Conservation (phyloP, 2,888 invertebrate genomes). For the Phoenoteleia sp. region DNA sequence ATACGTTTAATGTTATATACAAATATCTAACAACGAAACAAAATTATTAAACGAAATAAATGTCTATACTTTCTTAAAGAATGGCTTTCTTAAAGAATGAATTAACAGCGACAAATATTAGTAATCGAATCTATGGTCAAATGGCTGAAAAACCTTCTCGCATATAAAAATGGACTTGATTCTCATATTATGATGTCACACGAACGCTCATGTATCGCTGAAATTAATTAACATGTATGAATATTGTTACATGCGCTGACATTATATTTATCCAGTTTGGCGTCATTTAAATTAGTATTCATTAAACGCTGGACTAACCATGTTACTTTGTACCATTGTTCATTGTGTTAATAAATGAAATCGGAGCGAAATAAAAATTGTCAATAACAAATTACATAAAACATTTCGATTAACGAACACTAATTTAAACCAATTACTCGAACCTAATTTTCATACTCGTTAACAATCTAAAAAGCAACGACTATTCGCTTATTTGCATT, state of each 20-base stretch:
- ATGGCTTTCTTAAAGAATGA: no score
- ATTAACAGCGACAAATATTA: no score
- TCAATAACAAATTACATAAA: no score
- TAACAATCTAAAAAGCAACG: no score
- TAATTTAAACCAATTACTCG: neutral
- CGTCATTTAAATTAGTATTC: conserved; percentile 6
- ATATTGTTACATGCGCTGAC: conserved; percentile 14
- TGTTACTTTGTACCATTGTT: conserved; percentile 14
- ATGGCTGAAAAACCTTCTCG: neutral
- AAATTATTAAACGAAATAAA: no score
- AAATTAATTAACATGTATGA: conserved; percentile 26
- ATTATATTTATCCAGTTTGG: conserved; percentile 19
- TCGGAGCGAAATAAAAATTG: no score
- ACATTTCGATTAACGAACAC: conserved; percentile 17
- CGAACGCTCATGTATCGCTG: conserved; percentile 29
- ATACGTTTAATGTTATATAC: no score
- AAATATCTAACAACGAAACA: no score
- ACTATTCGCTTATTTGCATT: no score
- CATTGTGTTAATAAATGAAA: no score
- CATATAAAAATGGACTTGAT: conserved; percentile 12
- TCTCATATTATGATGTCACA: conserved; percentile 13
- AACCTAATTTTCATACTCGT: no score
- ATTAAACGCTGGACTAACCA: neutral
- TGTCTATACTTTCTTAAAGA: no score
- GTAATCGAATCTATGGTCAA: conserved; percentile 1